Percentiles rank a stretch among this genome's conserved stretches.
These are phyloP conservation scores for Nibea albiflora DNA, from an alignment of 2,113 vertebrate species.

Conservation along the genomic window DNA sequence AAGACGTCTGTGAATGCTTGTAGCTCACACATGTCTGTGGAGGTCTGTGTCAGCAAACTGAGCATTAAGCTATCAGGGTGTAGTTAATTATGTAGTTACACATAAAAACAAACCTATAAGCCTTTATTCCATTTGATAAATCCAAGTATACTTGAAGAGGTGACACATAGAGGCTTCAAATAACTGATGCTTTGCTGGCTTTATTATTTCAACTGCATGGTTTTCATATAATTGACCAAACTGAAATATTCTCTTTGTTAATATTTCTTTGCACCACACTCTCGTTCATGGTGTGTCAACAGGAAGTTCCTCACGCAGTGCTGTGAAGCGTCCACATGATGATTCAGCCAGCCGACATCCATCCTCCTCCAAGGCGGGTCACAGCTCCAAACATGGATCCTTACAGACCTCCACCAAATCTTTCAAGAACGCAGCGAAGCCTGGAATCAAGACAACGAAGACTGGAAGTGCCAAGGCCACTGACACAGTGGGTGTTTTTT, in stretches of 20 bases:
- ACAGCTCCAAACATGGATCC: slow-evolving; percentile 33
- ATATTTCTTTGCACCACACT: background rate
- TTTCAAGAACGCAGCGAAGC: slow-evolving; percentile 41
- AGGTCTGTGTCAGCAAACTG: too few species aligned
- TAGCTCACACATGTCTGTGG: too few species aligned
- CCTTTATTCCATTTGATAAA: background rate
- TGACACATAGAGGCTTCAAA: background rate
- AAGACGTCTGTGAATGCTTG: too few species aligned
- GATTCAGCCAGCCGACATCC: slow-evolving; percentile 22
- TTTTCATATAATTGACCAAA: background rate
- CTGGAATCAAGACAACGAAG: slow-evolving; percentile 38
- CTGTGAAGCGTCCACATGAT: slow-evolving; percentile 48
- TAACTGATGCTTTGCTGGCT: background rate
- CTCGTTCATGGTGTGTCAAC: background rate
- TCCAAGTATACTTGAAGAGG: background rate
- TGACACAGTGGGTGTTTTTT: slow-evolving; percentile 28
- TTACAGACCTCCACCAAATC: slow-evolving; percentile 24
- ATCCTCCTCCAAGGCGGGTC: background rate
- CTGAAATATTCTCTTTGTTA: background rate
- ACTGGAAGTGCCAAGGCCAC: background rate
- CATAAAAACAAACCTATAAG: background rate
- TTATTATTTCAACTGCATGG: background rate
- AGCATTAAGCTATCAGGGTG: too few species aligned
- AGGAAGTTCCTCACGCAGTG: slow-evolving; percentile 20
- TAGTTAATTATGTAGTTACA: too few species aligned